Evolutionary conservation across 2,113 vertebrate species (phyloP), one percentile per base, ranked within the genome.

Genomic region (Cardinalis cardinalis): DNA sequence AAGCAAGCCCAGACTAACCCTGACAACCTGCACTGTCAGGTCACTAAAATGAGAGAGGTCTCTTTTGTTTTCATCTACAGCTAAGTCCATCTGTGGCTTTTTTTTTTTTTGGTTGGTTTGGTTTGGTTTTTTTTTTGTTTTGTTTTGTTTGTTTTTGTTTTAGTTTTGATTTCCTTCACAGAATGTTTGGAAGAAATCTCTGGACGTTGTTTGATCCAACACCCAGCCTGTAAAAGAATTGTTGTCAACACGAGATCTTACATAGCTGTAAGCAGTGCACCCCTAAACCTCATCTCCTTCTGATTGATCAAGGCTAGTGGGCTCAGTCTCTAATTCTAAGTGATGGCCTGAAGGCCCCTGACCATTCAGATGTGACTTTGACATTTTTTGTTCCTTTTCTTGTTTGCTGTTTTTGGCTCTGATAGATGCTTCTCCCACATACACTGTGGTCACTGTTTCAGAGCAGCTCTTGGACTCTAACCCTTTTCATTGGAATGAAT

Each of bases 71-170:
- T 34, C 7, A 7, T 51, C 64, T 72, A 46, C 3, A 40, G 17
- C 9, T 59, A 69, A 44, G 1, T 48, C 51, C 18, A 60, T 38
- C 5, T 1, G 0, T 7, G 3, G 5, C 1, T 6, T 49, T 32
- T 26, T 61, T 29, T 5, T 2, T 38, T 9, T 38, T 38, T 38
- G 38, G 38, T 38, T 38, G 38, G 38, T 38, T 36, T 36, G 36
- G 36, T 36, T 36, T 36, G 36, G 36, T 36, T 36, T 36, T 36
- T 36, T 38, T 38, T n/a, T n/a, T 36, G 36, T 36, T 36, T 36
- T 36, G 7, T 7, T 36, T 38, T 38, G 38, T 38, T 38, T 38
- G 38, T 9, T 38, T 38, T 71, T 40, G 18, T 12, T 70, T 38
- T 43, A 4, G 6, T 48, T 90, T 60, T 56, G 4, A 18, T 84